phyloP scores from a whole-genome alignment of 2,113 vertebrate species.

The Rousettus leschenaultii region DNA sequence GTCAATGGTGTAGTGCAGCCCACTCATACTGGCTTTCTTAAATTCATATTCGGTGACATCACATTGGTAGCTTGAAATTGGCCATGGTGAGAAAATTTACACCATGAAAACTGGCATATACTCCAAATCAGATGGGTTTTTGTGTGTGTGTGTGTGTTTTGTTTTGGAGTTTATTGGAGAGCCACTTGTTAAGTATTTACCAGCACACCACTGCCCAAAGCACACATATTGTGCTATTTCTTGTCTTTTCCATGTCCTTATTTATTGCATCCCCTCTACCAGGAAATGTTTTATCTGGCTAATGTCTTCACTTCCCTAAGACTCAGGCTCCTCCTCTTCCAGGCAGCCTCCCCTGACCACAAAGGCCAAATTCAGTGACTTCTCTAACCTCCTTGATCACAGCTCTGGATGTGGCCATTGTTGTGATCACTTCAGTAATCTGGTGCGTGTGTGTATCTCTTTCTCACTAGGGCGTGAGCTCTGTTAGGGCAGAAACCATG shows the following conservation, averaged over 20 bases:
- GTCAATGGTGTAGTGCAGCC: too few species aligned
- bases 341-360: not conserved
- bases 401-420: not conserved
- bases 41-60: not conserved
- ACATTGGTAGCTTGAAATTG: not conserved
- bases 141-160: not conserved
- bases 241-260: not conserved
- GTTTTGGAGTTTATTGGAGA: accelerated
- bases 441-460: not conserved
- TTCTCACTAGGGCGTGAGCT: not conserved
- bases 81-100: not conserved
- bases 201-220: not conserved
- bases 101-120: not conserved
- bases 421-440: not conserved
- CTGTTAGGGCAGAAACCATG: not conserved
- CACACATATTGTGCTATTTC: too few species aligned
- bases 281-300: not conserved
- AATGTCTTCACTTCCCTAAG: not conserved
- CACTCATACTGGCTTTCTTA: not conserved
- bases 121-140: not conserved
- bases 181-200: not conserved
- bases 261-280: not conserved
- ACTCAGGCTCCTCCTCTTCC: not conserved
- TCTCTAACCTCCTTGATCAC: not conserved
- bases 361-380: not conserved